These are phyloP conservation scores for Eudiplozoon nipponicum DNA, from an alignment of 2,888 invertebrate species.

Conservation along the genomic window DNA sequence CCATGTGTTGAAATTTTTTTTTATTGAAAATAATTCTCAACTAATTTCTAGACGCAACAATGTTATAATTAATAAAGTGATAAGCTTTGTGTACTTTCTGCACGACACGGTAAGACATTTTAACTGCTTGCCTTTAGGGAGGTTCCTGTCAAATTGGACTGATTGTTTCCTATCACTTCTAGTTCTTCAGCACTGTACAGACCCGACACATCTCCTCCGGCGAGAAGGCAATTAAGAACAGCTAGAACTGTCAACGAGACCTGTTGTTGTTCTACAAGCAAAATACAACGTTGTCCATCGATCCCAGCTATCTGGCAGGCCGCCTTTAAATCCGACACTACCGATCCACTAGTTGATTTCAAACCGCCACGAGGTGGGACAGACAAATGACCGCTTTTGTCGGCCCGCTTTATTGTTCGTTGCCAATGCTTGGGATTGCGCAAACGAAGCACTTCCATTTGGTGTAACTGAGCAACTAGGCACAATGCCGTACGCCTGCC, in stretches of 20 bases:
- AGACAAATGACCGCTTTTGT: too few species aligned
- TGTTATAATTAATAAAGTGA: too few species aligned
- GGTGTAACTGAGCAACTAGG: slow-evolving; percentile 40
- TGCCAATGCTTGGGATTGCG: slow-evolving; percentile 31
- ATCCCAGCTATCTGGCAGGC: slow-evolving; percentile 45
- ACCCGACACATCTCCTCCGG: slow-evolving; percentile 47
- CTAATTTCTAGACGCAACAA: too few species aligned
- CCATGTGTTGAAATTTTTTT: too few species aligned
- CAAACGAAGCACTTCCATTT: slow-evolving; percentile 36
- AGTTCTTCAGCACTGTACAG: slow-evolving; percentile 42
- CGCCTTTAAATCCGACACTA: slow-evolving; percentile 44
- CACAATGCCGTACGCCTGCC: slow-evolving; percentile 45
- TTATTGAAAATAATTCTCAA: too few species aligned
- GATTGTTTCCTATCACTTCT: too few species aligned
- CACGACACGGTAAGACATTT: too few species aligned
- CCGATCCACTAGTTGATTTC: slow-evolving; percentile 41
- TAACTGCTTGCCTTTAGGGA: too few species aligned
- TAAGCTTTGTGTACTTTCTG: too few species aligned
- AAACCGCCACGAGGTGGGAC: slow-evolving; percentile 31
- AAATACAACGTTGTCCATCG: slow-evolving; percentile 42
- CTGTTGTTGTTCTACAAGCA: slow-evolving; percentile 52
- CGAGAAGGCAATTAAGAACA: slow-evolving; percentile 42
- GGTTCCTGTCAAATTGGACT: too few species aligned
- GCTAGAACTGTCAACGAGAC: slow-evolving; percentile 38
- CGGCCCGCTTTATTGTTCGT: too few species aligned